These are phyloP conservation scores for Hyposoter didymator DNA, from an alignment of 2,888 invertebrate genomes.

Conservation along the genomic window DNA sequence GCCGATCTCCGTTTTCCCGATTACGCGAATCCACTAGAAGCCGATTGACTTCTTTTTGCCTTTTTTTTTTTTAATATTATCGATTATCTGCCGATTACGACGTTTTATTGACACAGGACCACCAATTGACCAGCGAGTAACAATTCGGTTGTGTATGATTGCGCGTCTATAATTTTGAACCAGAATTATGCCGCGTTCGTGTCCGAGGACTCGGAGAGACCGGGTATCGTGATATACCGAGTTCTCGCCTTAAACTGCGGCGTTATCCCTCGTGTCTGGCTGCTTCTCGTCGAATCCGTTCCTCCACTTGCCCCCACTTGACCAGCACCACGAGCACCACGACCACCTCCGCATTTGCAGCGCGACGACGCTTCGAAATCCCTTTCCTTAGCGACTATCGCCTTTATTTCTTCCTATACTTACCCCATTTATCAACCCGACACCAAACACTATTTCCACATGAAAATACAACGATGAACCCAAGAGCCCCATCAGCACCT, in stretches of 20 bases:
- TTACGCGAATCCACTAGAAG: not conserved
- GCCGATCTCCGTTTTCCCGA: not conserved
- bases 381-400: slow-evolving; percentile 54
- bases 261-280: slow-evolving; percentile 68
- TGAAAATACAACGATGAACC: not conserved
- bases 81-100: not conserved
- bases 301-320: slow-evolving; percentile 49
- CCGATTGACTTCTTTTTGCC: not conserved
- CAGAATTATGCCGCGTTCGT: not conserved
- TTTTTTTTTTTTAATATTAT: not conserved
- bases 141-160: not conserved
- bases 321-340: slow-evolving; percentile 22
- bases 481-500: not conserved
- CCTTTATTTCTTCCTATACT: slow-evolving; percentile 55
- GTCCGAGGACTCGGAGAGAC: slow-evolving; percentile 26
- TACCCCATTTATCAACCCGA: slow-evolving; percentile 18
- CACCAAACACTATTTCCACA: not conserved
- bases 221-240: slow-evolving; percentile 64
- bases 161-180: not conserved
- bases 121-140: not conserved
- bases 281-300: slow-evolving; percentile 60
- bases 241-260: slow-evolving; percentile 70
- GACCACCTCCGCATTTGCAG: slow-evolving; percentile 18
- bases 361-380: slow-evolving; percentile 27
- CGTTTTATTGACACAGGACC: not conserved